Evolutionary conservation across 1,140 invertebrate genomes (phyloP).

Genomic region (Conus betulinus): DNA sequence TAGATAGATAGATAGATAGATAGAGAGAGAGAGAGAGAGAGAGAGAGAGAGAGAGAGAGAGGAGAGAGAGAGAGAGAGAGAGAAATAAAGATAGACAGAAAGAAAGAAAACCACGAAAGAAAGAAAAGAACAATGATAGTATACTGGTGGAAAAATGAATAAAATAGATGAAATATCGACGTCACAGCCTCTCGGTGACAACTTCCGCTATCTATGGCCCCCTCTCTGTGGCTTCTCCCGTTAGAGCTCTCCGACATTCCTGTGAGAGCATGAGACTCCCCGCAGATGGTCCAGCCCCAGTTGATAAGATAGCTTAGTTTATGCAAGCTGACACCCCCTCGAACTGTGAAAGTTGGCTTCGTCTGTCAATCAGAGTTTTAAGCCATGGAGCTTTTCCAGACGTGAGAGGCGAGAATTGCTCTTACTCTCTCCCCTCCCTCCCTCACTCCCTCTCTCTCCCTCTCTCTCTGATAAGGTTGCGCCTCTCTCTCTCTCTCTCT

Average conservation of each 20-base stretch:
- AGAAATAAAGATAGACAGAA: too few species aligned
- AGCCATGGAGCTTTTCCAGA: background rate
- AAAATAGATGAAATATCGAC: too few species aligned
- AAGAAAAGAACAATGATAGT: too few species aligned
- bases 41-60: too few species aligned
- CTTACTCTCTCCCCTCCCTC: background rate
- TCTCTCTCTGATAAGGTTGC: background rate
- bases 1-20: too few species aligned
- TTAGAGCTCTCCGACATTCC: background rate
- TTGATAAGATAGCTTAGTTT: background rate
- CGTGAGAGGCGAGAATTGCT: background rate
- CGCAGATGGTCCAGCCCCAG: background rate
- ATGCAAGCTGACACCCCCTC: slow-evolving; percentile 1
- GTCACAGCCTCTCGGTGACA: too few species aligned
- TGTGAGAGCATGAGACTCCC: background rate
- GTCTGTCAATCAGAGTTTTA: background rate
- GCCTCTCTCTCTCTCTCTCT: background rate
- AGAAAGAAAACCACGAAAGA: too few species aligned
- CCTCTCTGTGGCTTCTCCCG: too few species aligned
- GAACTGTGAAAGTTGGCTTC: background rate
- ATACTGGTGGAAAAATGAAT: too few species aligned
- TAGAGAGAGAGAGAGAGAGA: too few species aligned
- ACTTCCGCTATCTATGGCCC: too few species aligned
- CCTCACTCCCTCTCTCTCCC: background rate
- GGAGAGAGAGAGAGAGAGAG: too few species aligned